phyloP scores from a whole-genome alignment of 2,888 invertebrate species.

The Calameuta pallipes region DNA sequence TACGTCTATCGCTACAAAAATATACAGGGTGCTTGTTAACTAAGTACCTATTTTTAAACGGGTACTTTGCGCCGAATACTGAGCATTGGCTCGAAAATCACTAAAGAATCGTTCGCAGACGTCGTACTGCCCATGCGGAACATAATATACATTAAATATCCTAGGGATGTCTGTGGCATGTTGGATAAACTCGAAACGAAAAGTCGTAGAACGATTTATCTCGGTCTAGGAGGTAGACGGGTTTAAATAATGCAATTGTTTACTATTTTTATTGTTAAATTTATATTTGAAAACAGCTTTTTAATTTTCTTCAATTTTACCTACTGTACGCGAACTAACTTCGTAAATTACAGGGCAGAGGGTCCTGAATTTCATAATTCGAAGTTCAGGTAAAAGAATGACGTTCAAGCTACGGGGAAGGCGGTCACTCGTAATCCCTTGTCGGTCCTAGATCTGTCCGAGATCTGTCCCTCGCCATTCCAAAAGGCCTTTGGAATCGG shows the following conservation, averaged over 20 bases:
- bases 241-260: neutral
- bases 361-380: neutral
- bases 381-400: neutral
- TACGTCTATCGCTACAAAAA: slow-evolving; percentile 8
- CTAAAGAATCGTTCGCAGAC: neutral
- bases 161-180: neutral
- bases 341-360: neutral
- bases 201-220: neutral
- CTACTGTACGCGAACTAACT: neutral
- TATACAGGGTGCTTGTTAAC: slow-evolving; percentile 9
- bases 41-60: slow-evolving; percentile 6
- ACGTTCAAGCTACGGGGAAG: neutral
- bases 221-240: neutral
- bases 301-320: neutral
- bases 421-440: neutral
- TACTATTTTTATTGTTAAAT: neutral
- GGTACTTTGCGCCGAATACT: neutral
- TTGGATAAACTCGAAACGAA: neutral
- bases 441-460: neutral
- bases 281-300: neutral
- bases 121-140: neutral
- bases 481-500: neutral
- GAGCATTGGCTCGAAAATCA: neutral
- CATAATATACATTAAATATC: neutral
- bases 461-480: neutral